Evolutionary conservation across 2,888 invertebrate species (phyloP).

Genomic region (Drosophila neotestacea): DNA sequence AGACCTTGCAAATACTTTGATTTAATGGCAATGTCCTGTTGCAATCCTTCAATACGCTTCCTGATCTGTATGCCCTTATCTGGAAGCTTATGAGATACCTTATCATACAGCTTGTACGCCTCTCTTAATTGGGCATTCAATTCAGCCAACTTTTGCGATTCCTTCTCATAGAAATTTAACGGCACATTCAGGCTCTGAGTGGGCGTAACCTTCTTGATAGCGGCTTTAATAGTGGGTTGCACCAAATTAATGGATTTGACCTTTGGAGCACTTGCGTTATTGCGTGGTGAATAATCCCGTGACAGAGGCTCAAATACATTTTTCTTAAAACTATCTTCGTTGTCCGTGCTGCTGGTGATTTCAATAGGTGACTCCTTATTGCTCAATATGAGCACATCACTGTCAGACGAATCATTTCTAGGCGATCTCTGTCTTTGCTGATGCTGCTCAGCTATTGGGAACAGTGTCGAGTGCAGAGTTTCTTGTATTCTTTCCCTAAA

Average conservation of each 20-base stretch:
- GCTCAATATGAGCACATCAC: constrained; percentile 74
- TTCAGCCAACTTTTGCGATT: constrained; percentile 85
- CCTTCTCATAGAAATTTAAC: constrained; percentile 82
- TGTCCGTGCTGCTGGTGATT: constrained; percentile 65
- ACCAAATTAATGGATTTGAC: constrained; percentile 31
- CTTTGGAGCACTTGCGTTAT: constrained; percentile 31
- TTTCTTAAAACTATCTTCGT: constrained; percentile 40
- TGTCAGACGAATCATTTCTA: constrained; percentile 51
- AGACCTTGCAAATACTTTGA: constrained; percentile 86
- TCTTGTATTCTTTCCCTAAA: constrained; percentile 71
- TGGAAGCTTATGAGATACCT: constrained; percentile 85
- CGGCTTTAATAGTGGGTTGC: constrained; percentile 75
- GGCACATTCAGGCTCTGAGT: background rate
- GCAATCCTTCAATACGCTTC: constrained; percentile 86
- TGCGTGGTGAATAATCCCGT: constrained; percentile 42
- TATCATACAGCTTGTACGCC: constrained; percentile 74
- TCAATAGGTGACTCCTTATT: constrained; percentile 69
- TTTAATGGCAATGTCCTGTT: constrained; percentile 86
- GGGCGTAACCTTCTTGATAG: constrained; percentile 13
- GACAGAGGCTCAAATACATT: constrained; percentile 24
- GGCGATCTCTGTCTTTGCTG: constrained; percentile 14
- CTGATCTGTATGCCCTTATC: constrained; percentile 88
- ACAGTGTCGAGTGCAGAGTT: constrained; percentile 71
- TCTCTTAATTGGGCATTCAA: constrained; percentile 85
- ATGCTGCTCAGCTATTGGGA: constrained; percentile 13